Evolutionary conservation across 2,113 vertebrate species (phyloP), one percentile per base, ranked within the genome.

Genomic region (Cercopithecus mona): DNA sequence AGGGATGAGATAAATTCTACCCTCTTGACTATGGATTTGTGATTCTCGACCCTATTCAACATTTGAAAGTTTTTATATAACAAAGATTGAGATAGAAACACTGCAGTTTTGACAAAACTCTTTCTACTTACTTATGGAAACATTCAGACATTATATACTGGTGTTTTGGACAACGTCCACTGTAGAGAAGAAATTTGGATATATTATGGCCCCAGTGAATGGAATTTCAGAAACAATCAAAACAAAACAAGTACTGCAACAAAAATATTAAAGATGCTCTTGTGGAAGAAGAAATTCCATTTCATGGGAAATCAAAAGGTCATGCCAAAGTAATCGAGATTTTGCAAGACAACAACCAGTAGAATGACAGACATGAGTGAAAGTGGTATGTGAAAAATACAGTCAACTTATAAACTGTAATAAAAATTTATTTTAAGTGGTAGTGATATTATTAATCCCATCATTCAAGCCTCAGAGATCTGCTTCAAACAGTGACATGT

Each of bases 241-340:
- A 95, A 79, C 2, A 5, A 38, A 91, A 27, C 66, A 93, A 84
- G 7, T 90, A 20, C 2, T 88, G 50, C 59, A 82, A 68, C 55
- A 79, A 27, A 64, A 50, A 72, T 90, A 94, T 80, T 79, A 40
- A 86, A 88, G 27, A 68, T 72, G 14, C 48, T 70, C 35, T 84
- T 89, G 3, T 5, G 7, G 32, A 96, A 87, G 38, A 89, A 76
- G 32, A 6, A 82, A 57, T 35, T 83, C 82, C 64, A 84, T 90
- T 97, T 95, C 80, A 84, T 68, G 68, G 66, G 55, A 97, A 86
- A 95, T 73, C 38, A 85, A 93, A 88, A 95, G 30, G n/a, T 45
- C 68, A 86, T 88, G 2, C 43, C 52, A 75, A 75, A 73, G 27
- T 84, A 89, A 94, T 57, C 48, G 80, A 55, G 68, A 68, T 83